Evolutionary conservation across 2,113 vertebrate species (phyloP).

Genomic region (Ariopsis seemanni): DNA sequence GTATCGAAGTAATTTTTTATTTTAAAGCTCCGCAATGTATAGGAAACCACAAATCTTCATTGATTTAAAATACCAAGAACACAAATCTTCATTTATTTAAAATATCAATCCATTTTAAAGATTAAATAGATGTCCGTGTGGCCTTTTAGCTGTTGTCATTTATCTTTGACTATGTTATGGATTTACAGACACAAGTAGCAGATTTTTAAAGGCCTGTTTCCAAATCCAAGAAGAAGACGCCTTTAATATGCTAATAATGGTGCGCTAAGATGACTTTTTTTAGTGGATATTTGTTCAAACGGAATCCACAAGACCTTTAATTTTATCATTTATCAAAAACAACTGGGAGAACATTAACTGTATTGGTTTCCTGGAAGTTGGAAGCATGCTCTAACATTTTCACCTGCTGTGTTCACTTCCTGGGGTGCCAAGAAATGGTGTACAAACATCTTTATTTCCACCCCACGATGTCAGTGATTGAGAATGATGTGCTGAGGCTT

Average conservation of each 20-base stretch:
- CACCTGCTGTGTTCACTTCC: not conserved
- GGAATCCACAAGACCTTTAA: not conserved
- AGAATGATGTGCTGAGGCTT: not conserved
- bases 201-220: not conserved
- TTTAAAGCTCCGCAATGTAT: not conserved
- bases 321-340: not conserved
- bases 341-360: not conserved
- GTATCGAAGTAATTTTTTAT: not conserved
- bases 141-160: not conserved
- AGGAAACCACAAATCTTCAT: not conserved
- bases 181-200: not conserved
- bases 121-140: not conserved
- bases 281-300: not conserved
- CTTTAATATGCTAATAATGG: not conserved
- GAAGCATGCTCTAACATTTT: not conserved
- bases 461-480: too few species aligned
- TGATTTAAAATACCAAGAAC: not conserved
- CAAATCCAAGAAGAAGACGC: not conserved
- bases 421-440: not conserved
- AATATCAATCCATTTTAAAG: not conserved
- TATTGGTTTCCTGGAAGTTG: not conserved
- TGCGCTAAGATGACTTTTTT: not conserved
- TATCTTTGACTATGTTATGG: not conserved
- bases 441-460: not conserved
- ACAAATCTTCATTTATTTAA: not conserved